Conservation (phyloP, 2,888 invertebrate genomes). For the Syrista parreyssii region DNA sequence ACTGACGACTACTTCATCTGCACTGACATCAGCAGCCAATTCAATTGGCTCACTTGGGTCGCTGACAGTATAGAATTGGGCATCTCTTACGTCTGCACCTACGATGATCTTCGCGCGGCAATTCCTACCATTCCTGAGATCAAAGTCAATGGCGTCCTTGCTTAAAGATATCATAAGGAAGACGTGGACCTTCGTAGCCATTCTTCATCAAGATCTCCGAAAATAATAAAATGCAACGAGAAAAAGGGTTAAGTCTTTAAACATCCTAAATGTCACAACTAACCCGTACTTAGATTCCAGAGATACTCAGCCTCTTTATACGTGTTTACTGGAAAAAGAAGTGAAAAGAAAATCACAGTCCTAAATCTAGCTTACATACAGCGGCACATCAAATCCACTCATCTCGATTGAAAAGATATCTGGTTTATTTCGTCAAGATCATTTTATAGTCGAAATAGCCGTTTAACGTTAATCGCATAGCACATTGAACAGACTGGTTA, state of each 20-base stretch:
- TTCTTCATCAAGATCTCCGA: no score
- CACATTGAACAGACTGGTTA: no score
- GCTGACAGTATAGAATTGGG: constrained; percentile 69
- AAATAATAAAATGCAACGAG: no score
- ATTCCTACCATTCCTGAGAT: constrained; percentile 71
- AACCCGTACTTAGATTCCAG: not conserved
- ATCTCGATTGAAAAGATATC: no score
- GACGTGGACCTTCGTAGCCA: no score
- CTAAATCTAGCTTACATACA: not conserved
- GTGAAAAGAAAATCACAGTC: not conserved
- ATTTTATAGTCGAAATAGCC: no score
- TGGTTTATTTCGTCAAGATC: no score
- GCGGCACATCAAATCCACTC: not conserved
- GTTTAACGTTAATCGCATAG: no score
- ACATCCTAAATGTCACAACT: not conserved
- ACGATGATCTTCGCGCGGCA: constrained; percentile 70
- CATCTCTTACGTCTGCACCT: constrained; percentile 73
- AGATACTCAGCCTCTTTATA: no score
- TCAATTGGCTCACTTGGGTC: constrained; percentile 71
- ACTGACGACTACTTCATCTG: constrained; percentile 63
- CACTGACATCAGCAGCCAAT: constrained; percentile 63
- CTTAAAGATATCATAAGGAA: constrained; percentile 43
- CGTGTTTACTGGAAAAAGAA: not conserved
- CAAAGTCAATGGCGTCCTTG: constrained; percentile 64
- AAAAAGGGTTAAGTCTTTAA: no score